Conservation (phyloP, 2,888 invertebrate species). For the Teleogryllus oceanicus region DNA sequence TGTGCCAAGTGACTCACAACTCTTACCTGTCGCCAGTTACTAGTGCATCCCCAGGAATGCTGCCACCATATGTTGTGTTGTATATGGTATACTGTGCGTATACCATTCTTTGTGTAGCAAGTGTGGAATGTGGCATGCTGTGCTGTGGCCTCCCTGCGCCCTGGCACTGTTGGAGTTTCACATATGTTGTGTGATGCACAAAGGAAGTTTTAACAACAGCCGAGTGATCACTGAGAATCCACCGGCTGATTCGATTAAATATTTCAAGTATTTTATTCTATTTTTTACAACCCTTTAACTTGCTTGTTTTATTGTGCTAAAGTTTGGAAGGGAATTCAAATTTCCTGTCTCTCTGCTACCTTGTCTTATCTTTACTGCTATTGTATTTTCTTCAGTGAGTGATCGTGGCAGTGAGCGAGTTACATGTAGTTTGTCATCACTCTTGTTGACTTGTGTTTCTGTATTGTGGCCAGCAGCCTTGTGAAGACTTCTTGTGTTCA, state of each 20-base stretch:
- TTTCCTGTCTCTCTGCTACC: background rate
- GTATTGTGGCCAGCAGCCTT: background rate
- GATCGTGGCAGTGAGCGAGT: background rate
- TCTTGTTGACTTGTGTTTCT: background rate
- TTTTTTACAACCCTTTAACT: conserved; percentile 27
- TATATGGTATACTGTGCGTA: background rate
- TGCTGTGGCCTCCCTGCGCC: background rate
- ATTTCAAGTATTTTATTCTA: background rate
- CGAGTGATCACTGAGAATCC: no score
- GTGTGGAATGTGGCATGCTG: conserved; percentile 18
- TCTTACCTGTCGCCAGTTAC: background rate
- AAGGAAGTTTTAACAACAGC: no score
- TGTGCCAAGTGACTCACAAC: background rate
- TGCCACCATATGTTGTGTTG: background rate
- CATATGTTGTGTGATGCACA: no score
- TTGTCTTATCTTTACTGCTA: background rate
- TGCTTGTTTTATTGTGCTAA: conserved; percentile 25
- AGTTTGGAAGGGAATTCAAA: conserved; percentile 19
- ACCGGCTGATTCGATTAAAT: background rate
- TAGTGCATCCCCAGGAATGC: conserved; percentile 18
- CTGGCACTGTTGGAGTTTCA: no score
- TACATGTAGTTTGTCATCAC: background rate
- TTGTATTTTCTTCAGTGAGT: background rate
- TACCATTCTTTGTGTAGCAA: background rate
- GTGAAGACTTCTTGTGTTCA: background rate